phyloP scores from a whole-genome alignment of 2,797 vertebrate species.

The Leucoraja ocellata region DNA sequence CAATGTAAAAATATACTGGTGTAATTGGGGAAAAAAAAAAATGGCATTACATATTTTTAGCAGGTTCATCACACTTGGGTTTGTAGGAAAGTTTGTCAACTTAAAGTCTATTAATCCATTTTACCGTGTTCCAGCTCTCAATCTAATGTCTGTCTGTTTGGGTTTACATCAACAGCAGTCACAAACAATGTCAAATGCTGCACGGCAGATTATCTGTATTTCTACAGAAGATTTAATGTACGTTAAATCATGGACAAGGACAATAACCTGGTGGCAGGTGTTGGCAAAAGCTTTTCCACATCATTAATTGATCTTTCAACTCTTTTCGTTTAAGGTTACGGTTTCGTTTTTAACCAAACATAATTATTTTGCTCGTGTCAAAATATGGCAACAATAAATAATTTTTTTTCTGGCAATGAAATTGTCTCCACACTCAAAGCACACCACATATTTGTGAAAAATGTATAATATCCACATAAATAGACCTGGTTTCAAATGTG shows the following conservation, averaged over 20 bases:
- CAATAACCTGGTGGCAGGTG: neutral
- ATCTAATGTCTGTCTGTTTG: neutral
- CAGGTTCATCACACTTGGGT: neutral
- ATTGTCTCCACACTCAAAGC: neutral
- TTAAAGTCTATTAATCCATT: neutral
- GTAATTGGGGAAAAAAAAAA: neutral
- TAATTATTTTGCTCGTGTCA: neutral
- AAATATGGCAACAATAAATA: too few relatives aligned
- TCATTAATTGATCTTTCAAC: neutral
- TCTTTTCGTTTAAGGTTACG: neutral
- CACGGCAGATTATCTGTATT: neutral
- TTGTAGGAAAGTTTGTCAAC: neutral
- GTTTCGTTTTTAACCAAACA: neutral
- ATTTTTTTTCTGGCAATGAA: neutral
- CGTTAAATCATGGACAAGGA: neutral
- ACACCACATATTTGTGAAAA: neutral
- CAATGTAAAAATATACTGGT: neutral
- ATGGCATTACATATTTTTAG: neutral
- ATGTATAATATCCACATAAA: neutral
- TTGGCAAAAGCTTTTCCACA: neutral
- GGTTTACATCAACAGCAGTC: neutral
- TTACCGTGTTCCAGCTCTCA: slow-evolving; percentile 7
- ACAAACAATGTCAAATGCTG: neutral
- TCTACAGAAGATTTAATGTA: neutral
- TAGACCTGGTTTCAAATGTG: neutral